Base-by-base conservation (phyloP, 2,888 invertebrate genomes). In the Aproaerema taeniolella region DNA sequence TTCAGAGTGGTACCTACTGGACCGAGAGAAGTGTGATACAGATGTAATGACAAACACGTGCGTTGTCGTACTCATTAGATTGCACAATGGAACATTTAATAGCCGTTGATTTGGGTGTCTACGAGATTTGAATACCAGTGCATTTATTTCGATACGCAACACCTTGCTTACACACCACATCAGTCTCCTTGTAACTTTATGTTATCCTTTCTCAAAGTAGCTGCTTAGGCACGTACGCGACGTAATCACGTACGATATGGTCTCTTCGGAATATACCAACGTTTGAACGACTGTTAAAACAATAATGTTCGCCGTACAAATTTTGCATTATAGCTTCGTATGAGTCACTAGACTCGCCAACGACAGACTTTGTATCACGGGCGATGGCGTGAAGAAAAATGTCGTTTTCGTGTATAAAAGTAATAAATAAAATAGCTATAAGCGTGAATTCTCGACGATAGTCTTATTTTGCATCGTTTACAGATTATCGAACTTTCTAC, bases 21-120 rank as follows among this genome's bases (percentile, higher is more conserved):
- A n/a, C n/a, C n/a, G n/a, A n/a, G n/a, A n/a, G n/a, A n/a, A n/a
- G n/a, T n/a, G 12, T 53, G 61, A 63, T 62, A 61, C 62, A 58
- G 59, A 64, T 60, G 51, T 56, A 61, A 59, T 64, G 55, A 58
- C 59, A 56, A 54, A 53, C 61, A 51, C 47, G 50, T 32, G 40
- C 52, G 50, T 39, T 26, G 13, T n/a, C 56, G 50, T 48, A 53
- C 55, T 59, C 70, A 68, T 74, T 67, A 65, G 57, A 57, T 78
- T 77, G 67, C 78, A 79, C 78, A 79, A 79, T 77, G 64, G 74
- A 55, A 58, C 69, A 76, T 70, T 74, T 58, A 67, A 62, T 58
- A 58, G 55, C 60, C 53, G 52, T 57, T 66, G 67, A 67, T 74
- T 75, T 69, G 61, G 69, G 55, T 60, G 53, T 58, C 54, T 57